Evolutionary conservation across 2,888 invertebrate species (phyloP), one percentile per base, ranked within the genome.

Genomic region (Gymnocheta viridis): DNA sequence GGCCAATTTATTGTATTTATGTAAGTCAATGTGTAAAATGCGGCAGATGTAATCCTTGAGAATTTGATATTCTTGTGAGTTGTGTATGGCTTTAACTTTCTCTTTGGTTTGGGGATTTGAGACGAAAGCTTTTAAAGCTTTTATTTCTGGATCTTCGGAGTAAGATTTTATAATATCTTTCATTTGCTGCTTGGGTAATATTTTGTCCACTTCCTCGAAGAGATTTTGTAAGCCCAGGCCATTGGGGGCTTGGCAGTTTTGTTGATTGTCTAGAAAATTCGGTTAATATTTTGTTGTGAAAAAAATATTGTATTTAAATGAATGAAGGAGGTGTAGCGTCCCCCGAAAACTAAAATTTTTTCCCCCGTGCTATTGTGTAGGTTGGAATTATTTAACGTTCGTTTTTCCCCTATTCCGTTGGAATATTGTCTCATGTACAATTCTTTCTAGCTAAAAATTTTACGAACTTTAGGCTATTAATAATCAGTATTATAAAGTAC

Each of bases 171-270:
- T 84, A 44, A 89, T 69, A 3, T 87, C 86, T n/a, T 87, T 88
- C 1, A 90, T 79, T 2, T 85, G 79, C 0, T 85, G 66, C 10
- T 73, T 72, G 0, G 90, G 90, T 60, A 90, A 14, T 6, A 89
- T 12, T 0, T 86, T 73, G 2, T 87, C 85, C 0, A 88, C 87
- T 60, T 88, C 86, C 0, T 76, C 77, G 5, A 90, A 76, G 6
- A 90, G 87, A 29, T 87, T 85, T 22, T 85, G 82, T 9, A 90
- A 72, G 0, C 89, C 90, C 0, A 83, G 79, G 2, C 87, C 85
- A 0, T 86, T 83, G 2, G 81, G 74, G 0, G 77, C 83, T 2
- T 87, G 85, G 44, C 90, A 90, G 2, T 78, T 58, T 29, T 62
- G 7, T 22, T 79, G 41, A 44, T 7, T 4, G 0, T 78, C 85